Evolutionary conservation across 2,113 vertebrate species (phyloP).

Genomic region (Myotis yumanensis): DNA sequence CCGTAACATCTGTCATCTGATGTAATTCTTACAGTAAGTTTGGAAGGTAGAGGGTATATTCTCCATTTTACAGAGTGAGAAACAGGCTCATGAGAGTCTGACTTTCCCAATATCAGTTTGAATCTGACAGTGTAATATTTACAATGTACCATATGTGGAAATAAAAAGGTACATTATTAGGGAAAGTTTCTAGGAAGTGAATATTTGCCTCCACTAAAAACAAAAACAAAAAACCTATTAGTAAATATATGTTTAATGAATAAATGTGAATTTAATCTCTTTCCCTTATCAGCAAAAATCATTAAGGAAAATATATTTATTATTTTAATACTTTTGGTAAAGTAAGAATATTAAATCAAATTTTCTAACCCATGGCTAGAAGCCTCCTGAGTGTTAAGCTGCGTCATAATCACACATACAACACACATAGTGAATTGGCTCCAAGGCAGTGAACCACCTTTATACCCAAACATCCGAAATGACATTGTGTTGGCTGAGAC

Average conservation of each 20-base stretch:
- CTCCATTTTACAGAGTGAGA: background rate
- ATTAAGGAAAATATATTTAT: background rate
- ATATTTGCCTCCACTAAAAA: background rate
- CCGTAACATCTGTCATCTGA: background rate
- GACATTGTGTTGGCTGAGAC: slow-evolving; percentile 9
- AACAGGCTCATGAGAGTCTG: background rate
- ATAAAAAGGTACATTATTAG: background rate
- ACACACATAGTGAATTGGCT: background rate
- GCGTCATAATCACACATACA: background rate
- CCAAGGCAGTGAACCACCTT: background rate
- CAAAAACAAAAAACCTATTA: background rate
- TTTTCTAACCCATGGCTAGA: background rate
- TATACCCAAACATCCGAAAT: slow-evolving; percentile 2
- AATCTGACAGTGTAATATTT: background rate
- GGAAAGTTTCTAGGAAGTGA: background rate
- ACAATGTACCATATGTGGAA: background rate
- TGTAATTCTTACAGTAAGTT: background rate
- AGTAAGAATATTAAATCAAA: slow-evolving; percentile 13
- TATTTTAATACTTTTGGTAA: background rate
- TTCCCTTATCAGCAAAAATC: background rate
- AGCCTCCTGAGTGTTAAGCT: background rate
- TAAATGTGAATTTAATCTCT: slow-evolving; percentile 10
- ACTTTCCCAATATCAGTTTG: background rate
- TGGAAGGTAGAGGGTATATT: background rate
- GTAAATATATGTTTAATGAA: background rate